A percentile compares a stretch with the other conserved stretches of the same genome.
Conservation (phyloP, 2,888 invertebrate species). For the Diarsia dahlii region DNA sequence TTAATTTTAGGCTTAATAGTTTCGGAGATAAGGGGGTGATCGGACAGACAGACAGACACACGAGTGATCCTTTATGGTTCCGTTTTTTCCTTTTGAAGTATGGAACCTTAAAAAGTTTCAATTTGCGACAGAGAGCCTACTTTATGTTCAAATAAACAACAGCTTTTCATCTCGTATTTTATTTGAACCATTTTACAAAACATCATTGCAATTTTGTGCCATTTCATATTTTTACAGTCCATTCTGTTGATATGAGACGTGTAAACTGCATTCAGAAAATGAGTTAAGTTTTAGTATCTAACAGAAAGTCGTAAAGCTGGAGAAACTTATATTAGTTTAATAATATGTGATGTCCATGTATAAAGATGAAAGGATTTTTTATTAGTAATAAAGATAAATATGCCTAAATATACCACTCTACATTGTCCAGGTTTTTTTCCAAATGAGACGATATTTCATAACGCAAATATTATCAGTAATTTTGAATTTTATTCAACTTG, state of each 20-base stretch:
- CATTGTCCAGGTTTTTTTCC: background rate
- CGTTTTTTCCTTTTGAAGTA: too few relatives aligned
- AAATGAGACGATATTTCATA: background rate
- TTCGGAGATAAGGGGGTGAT: too few relatives aligned
- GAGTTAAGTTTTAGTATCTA: constrained; percentile 47
- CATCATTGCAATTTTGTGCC: constrained; percentile 41
- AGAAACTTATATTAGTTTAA: constrained; percentile 35
- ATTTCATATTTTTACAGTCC: constrained; percentile 52
- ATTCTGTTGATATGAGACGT: constrained; percentile 51
- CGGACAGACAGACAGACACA: too few relatives aligned
- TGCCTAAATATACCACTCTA: constrained; percentile 2
- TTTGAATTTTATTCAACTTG: background rate
- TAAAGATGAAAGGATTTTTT: constrained; percentile 53
- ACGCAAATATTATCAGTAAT: background rate
- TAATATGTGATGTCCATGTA: constrained; percentile 40
- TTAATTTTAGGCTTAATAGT: too few relatives aligned
- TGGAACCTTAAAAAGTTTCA: constrained; percentile 29
- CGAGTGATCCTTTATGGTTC: too few relatives aligned
- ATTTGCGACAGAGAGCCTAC: constrained; percentile 25
- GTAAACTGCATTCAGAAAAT: constrained; percentile 54
- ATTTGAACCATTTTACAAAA: constrained; percentile 32
- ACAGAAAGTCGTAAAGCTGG: constrained; percentile 38
- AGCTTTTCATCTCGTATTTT: constrained; percentile 53
- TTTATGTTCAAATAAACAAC: constrained; percentile 51
- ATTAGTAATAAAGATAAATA: constrained; percentile 53